Conservation (phyloP, 2,113 vertebrate species). For the Typhlomys cinereus region DNA sequence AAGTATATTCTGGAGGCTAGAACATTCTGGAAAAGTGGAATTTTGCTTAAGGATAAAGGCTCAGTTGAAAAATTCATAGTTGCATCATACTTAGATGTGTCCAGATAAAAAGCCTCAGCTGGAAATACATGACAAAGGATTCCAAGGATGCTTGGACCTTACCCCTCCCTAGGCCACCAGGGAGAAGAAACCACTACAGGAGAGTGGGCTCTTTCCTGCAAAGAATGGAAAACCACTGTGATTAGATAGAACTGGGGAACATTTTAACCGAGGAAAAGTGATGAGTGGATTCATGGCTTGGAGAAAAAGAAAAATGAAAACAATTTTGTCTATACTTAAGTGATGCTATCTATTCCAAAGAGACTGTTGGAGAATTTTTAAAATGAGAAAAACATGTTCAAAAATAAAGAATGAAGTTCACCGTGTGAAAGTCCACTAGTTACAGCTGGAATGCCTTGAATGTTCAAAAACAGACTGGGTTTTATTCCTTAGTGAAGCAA, state of each 20-base stretch:
- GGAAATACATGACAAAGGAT: background rate
- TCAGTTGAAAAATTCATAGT: background rate
- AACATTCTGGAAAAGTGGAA: background rate
- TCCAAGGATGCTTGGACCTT: background rate
- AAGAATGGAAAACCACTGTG: background rate
- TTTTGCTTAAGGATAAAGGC: background rate
- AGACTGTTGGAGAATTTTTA: background rate
- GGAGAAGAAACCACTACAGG: background rate
- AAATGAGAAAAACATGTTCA: slow-evolving; percentile 13
- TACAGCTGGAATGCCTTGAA: background rate
- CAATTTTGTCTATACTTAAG: background rate
- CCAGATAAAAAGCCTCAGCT: background rate
- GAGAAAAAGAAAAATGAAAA: background rate
- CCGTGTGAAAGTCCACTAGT: no score
- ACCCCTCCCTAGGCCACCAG: no score
- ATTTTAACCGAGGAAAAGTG: background rate
- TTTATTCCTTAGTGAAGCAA: background rate
- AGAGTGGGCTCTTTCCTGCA: background rate
- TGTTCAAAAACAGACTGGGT: background rate
- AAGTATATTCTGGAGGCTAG: background rate
- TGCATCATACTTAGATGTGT: background rate
- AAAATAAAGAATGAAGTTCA: background rate
- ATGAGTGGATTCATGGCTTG: background rate
- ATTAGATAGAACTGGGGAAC: background rate
- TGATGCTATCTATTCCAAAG: background rate